Evolutionary conservation across 2,888 invertebrate species (phyloP).

Genomic region (Pristionchus exspectatus): DNA sequence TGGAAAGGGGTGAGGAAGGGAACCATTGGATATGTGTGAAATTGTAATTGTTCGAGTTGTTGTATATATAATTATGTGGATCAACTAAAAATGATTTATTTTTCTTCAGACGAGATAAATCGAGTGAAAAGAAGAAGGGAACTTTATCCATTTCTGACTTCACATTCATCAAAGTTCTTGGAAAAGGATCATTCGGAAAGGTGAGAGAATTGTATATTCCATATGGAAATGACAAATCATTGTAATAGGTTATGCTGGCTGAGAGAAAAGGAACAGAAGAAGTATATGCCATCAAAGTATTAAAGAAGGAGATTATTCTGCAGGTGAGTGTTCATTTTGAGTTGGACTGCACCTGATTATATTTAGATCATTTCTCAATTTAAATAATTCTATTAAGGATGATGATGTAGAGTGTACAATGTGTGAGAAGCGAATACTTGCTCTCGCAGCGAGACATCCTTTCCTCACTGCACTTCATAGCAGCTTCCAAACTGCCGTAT

Average conservation of each 20-base stretch:
- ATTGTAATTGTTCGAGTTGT: neutral
- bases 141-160: conserved; percentile 86
- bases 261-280: conserved; percentile 94
- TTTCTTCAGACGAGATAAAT: neutral
- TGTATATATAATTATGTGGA: neutral
- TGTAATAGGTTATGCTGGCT: conserved; percentile 91
- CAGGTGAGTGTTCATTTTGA: conserved; percentile 53
- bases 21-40: neutral
- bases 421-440: conserved; percentile 97
- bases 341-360: neutral
- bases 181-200: conserved; percentile 98
- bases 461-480: conserved; percentile 97
- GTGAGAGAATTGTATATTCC: conserved; percentile 70
- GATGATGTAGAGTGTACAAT: conserved; percentile 99
- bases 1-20: neutral
- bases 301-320: conserved; percentile 97
- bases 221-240: neutral
- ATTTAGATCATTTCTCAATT: neutral
- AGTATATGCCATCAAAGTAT: conserved; percentile 85
- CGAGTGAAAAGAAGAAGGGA: conserved; percentile 22
- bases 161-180: conserved; percentile 97
- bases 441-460: conserved; percentile 96
- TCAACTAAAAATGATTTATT: neutral
- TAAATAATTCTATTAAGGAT: conserved; percentile 85
- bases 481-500: conserved; percentile 93